Percentiles rank a stretch among this genome's conserved stretches.
Evolutionary conservation across 2,113 vertebrate species (phyloP).

Genomic region (Tragelaphus strepsiceros): DNA sequence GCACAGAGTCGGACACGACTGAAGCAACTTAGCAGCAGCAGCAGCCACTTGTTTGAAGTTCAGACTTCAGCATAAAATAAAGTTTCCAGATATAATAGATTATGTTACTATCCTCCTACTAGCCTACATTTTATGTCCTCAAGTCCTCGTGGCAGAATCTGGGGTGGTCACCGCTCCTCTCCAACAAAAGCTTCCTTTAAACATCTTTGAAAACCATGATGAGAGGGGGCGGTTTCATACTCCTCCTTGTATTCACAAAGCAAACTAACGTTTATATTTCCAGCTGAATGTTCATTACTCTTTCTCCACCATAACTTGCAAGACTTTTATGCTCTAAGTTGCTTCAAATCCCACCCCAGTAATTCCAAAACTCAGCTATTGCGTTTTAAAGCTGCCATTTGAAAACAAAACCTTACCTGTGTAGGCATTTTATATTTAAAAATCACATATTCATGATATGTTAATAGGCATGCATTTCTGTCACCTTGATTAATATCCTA

Average conservation of each 20-base stretch:
- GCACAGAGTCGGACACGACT: too few species aligned
- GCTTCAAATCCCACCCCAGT: neutral
- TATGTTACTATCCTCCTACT: neutral
- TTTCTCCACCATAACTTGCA: neutral
- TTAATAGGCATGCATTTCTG: neutral
- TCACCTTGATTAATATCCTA: neutral
- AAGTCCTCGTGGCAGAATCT: neutral
- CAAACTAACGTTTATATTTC: neutral
- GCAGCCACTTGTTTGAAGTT: neutral
- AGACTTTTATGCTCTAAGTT: neutral
- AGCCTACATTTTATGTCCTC: neutral
- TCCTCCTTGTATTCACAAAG: neutral
- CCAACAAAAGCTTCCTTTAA: neutral
- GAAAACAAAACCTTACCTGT: neutral
- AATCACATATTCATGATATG: neutral
- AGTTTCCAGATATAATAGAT: neutral
- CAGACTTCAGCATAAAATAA: neutral
- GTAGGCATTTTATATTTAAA: neutral
- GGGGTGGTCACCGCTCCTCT: rapidly evolving
- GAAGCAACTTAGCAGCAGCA: too few species aligned
- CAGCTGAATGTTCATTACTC: neutral
- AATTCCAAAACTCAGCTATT: neutral
- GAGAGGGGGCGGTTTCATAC: neutral
- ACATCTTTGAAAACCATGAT: neutral
- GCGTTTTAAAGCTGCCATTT: neutral